A percentile compares a stretch with the other conserved stretches of the same genome.
Conservation (phyloP, 2,113 vertebrate species). For the Willisornis vidua region DNA sequence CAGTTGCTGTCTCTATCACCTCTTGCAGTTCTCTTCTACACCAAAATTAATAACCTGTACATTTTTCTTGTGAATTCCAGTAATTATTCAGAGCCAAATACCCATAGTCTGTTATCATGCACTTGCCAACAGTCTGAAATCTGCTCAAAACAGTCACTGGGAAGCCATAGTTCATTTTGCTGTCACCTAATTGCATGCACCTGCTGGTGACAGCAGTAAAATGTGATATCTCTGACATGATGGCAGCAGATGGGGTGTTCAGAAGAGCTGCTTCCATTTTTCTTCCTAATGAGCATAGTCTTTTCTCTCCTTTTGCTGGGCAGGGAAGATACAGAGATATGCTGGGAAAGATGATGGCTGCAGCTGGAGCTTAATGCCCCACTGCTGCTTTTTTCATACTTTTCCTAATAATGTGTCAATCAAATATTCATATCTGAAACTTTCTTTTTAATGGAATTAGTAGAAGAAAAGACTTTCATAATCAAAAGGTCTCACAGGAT, state of each 20-base stretch:
- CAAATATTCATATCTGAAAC: background rate
- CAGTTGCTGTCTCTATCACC: background rate
- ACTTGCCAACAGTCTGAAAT: constrained; percentile 33
- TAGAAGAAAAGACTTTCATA: background rate
- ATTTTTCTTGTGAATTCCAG: background rate
- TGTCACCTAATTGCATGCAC: constrained; percentile 64
- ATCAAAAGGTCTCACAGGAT: background rate
- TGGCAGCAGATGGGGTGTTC: constrained; percentile 52
- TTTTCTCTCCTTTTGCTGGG: background rate
- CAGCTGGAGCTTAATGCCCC: background rate
- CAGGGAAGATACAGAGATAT: background rate
- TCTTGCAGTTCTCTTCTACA: background rate
- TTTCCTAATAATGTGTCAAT: constrained; percentile 29
- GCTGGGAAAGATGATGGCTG: background rate
- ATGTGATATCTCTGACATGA: constrained; percentile 51
- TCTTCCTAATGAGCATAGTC: constrained; percentile 59
- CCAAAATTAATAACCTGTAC: background rate
- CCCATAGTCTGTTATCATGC: background rate
- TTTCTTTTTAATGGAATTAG: constrained; percentile 38
- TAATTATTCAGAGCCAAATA: constrained; percentile 23
- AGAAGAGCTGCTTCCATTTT: constrained; percentile 56
- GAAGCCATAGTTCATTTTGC: constrained; percentile 62
- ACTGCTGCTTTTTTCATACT: background rate
- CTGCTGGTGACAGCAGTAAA: constrained; percentile 61
- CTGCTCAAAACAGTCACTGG: background rate